Evolutionary conservation across 1,140 invertebrate species (phyloP), one percentile per base, ranked within the genome.

Genomic region (Heliconius eleuchia): DNA sequence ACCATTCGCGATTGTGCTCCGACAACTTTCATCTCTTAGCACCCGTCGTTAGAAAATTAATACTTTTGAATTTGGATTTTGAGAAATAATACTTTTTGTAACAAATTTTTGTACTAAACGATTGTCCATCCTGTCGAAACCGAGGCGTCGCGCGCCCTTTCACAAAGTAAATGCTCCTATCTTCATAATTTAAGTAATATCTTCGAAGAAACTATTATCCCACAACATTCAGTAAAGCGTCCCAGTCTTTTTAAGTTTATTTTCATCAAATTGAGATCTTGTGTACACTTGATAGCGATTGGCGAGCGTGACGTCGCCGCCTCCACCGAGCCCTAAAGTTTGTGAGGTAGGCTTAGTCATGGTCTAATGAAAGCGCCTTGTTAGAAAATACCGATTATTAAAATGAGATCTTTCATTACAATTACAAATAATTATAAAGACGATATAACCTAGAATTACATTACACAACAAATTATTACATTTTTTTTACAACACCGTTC

Each of bases 211-310:
- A 92, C 92, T 92, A 94, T 91, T 89, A 93, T 93, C 92, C 92
- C 92, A 93, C 93, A 93, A 94, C 93, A 93, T 94, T 94, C 92
- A 94, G 92, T 94, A 94, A 94, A 94, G 93, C 93, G 90, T 91
- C 92, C 93, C 93, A 94, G 93, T 94, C 93, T 94, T 94, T 94
- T 94, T 88, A 92, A 88, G 91, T 93, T 94, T 90, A 92, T 93
- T 94, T 94, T 94, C 92, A 93, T 93, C 92, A 94, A 94, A 94
- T 94, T 94, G 93, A 94, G 93, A 94, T 94, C 93, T 94, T 94
- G 88, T 86, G 91, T 93, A 92, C 90, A 93, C 91, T 93, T 91
- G 88, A 86, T 89, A 88, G 89, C 89, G 92, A 89, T 87, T 85
- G 82, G 87, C 83, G 79, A 82, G 77, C 78, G 75, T 74, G 78